Base-by-base conservation (phyloP, 2,797 vertebrate species). In the Hoplostethus atlanticus region DNA sequence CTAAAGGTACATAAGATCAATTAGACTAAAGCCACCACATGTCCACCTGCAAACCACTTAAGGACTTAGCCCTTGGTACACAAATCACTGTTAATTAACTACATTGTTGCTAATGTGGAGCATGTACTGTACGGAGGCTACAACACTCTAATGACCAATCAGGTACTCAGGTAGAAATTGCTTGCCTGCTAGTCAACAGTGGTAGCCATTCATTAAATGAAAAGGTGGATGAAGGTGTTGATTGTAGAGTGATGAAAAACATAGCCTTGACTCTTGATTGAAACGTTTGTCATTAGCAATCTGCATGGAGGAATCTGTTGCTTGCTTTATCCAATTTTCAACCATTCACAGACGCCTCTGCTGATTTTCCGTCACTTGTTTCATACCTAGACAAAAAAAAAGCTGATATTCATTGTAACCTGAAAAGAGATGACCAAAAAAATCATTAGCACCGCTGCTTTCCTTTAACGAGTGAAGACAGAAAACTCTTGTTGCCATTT, bases 51-150 rank as follows among this genome's bases (percentile, higher is more conserved):
- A 84, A 90, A 79, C 86, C 84, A 89, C 89, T 94, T 91, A 93
- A 89, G 76, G 80, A 84, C 91, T 92, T 91, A 89, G 80, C 81
- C 74, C 71, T 72, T 47, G 38, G 83, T 91, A 84, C 82, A 92
- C 89, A 90, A 85, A 92, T 91, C 84, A 78, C 87, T 74, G 61
- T 84, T 87, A 90, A 92, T 93, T 91, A 91, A 81, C 86, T 85
- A 85, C 91, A 93, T 90, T 91, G 88, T 90, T 91, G 81, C 90
- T 88, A 90, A 92, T 91, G 87, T 84, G 69, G 71, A 76, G 81
- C 59, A 66, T 72, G 53, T 59, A 74, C 72, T 72, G 53, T 59
- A 74, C 72, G 68, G 80, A 83, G 68, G 79, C 71, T 68, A 61
- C 71, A 73, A 51, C 50, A 76, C 60, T 67, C 68, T 87, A 90